A percentile compares a stretch with the other conserved stretches of the same genome.
phyloP scores from a whole-genome alignment of 2,113 vertebrate genomes.

The Uropsilus gracilis region DNA sequence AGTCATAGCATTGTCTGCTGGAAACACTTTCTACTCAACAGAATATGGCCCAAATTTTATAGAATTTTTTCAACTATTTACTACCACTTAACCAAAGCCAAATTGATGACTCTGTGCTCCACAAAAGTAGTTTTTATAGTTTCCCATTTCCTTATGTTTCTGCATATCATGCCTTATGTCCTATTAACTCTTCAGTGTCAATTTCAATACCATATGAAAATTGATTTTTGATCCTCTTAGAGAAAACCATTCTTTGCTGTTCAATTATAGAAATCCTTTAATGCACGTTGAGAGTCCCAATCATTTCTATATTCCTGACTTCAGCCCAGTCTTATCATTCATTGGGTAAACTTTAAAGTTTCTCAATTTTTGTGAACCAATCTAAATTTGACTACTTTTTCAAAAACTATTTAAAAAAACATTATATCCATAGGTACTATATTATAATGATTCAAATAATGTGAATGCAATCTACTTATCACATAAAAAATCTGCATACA shows the following conservation, averaged over 20 bases:
- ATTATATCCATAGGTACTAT: neutral
- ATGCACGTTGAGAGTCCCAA: neutral
- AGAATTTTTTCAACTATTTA: neutral
- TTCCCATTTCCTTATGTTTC: neutral
- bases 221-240: neutral
- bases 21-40: neutral
- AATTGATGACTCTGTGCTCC: neutral
- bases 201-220: neutral
- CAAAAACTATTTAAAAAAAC: neutral
- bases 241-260: neutral
- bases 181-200: neutral
- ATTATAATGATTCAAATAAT: neutral
- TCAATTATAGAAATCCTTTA: neutral
- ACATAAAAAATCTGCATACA: neutral
- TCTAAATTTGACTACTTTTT: neutral
- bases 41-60: neutral
- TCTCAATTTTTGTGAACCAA: neutral
- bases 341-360: neutral
- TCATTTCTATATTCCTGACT: conserved; percentile 8
- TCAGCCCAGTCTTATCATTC: neutral
- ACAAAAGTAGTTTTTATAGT: neutral
- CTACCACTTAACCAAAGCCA: neutral
- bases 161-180: neutral
- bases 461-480: neutral
- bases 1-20: neutral